Conservation (phyloP, 2,888 invertebrate genomes). For the Oligia latruncula region DNA sequence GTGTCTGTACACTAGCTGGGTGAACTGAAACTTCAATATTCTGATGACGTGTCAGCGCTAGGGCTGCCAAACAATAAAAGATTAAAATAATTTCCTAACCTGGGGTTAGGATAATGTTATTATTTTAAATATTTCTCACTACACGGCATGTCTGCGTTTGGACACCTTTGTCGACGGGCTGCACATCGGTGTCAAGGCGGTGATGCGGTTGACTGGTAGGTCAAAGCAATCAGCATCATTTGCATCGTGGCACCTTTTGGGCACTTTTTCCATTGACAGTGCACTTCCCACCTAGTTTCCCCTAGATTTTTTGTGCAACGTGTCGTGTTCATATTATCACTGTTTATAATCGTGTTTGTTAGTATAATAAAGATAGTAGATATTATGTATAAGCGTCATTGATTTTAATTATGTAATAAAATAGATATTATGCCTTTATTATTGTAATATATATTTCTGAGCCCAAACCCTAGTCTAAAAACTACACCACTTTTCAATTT, state of each 20-base stretch:
- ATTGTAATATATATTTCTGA: background rate
- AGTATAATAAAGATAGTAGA: conserved; percentile 7
- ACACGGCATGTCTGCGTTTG: background rate
- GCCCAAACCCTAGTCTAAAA: background rate
- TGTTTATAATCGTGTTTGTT: conserved; percentile 1
- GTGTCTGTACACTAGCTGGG: background rate
- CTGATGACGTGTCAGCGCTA: background rate
- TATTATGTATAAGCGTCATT: background rate
- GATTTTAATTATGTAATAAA: background rate
- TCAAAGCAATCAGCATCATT: background rate
- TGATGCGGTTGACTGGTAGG: too few species aligned
- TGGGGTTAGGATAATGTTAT: background rate
- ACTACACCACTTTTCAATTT: background rate
- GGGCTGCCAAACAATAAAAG: conserved; percentile 27
- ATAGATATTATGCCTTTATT: background rate
- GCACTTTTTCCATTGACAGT: background rate
- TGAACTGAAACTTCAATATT: conserved; percentile 2
- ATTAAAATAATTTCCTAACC: background rate
- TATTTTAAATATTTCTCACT: background rate
- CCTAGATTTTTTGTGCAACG: background rate
- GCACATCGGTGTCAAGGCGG: background rate
- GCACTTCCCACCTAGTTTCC: background rate
- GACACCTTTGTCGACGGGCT: background rate
- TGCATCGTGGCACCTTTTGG: background rate
- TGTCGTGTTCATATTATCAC: background rate